Percentiles rank a stretch among this genome's conserved stretches.
Evolutionary conservation across 2,888 invertebrate species (phyloP).

Genomic region (Parnassius smintheus): DNA sequence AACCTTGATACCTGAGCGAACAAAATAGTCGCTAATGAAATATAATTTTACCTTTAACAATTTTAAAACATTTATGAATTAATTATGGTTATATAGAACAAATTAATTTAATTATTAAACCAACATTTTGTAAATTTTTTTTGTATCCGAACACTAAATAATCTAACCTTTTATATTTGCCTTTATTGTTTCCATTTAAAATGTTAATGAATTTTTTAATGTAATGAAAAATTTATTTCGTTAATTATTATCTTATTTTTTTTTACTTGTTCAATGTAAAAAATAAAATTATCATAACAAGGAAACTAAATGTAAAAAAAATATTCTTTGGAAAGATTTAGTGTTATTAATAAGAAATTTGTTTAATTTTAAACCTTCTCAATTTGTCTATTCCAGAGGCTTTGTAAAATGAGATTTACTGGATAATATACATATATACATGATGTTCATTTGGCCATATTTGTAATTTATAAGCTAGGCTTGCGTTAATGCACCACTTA

Average conservation of each 20-base stretch:
- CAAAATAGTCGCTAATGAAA: too few relatives aligned
- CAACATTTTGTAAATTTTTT: too few relatives aligned
- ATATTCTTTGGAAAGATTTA: background rate
- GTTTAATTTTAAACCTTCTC: background rate
- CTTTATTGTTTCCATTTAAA: too few relatives aligned
- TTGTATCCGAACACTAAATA: too few relatives aligned
- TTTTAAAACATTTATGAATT: too few relatives aligned
- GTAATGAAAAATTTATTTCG: background rate
- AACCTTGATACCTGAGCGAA: too few relatives aligned
- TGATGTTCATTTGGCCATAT: constrained; percentile 15
- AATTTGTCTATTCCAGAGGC: constrained; percentile 4
- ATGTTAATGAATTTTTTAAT: background rate
- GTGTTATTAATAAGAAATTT: background rate
- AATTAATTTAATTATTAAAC: too few relatives aligned
- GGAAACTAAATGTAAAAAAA: background rate
- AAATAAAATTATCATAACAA: too few relatives aligned
- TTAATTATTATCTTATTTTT: background rate
- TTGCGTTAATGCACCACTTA: background rate
- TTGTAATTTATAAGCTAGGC: constrained; percentile 7
- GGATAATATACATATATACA: background rate
- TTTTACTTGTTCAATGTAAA: too few relatives aligned
- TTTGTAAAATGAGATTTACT: background rate
- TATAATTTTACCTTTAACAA: too few relatives aligned
- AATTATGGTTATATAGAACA: too few relatives aligned
- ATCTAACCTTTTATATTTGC: too few relatives aligned